Evolutionary conservation across 2,797 vertebrate species (phyloP), one percentile per base, ranked within the genome.

Genomic region (Cuculus canorus): DNA sequence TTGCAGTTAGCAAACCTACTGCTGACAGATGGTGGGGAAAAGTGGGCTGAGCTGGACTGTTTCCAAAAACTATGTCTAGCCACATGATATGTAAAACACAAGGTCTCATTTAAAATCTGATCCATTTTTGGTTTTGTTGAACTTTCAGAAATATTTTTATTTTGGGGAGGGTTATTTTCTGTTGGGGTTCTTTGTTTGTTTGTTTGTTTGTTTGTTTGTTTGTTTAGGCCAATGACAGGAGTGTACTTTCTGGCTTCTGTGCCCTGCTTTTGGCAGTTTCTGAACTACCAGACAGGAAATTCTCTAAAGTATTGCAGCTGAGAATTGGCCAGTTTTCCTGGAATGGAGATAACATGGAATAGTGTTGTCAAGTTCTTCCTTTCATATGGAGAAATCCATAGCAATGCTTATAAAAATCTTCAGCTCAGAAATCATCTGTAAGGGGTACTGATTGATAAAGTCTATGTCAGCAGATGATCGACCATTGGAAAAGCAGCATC

Each of bases 21-120:
- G 96, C 88, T 95, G 97, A 98, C 98, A 98, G 98, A 98, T 98
- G 98, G 98, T 88, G 57, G 86, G 37, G 91, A 81, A 96, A 96
- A 89, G 83, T 85, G 92, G 96, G 95, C 94, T 96, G 95, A 91
- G 22, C 17, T 98, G 98, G 98, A 97, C 33, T 27, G 14, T 52
- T 94, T 97, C 98, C 98, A 98, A 88, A 95, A 96, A 80, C 93
- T 96, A 37, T 96, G 97, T 97, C 97, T 97, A 88, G 91, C 95
- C 75, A 80, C 79, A 86, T 93, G 87, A 96, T 82, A 96, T 86
- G 84, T 88, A 59, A 94, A 96, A 96, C 88, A 92, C 94, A 95
- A 85, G 77, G 85, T 87, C 85, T 86, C 87, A 89, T 88, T 88
- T 60, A 93, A 89, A 95, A 97, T 95, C 93, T 70, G 35, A 87